Base-by-base conservation (phyloP, 2,888 invertebrate species). In the Ophioninae sp. region DNA sequence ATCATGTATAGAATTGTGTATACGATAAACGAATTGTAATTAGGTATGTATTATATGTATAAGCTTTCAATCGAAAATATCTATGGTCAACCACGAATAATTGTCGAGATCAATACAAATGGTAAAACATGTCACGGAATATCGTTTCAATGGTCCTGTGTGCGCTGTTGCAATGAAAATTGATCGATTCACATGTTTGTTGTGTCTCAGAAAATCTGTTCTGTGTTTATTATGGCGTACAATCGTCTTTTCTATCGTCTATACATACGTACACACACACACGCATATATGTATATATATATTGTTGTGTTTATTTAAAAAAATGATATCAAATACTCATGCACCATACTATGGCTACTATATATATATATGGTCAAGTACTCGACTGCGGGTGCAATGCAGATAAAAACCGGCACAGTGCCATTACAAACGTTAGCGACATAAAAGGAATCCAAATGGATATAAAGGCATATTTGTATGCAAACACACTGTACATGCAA, bases 271-370 rank as follows among this genome's bases (percentile, higher is more conserved):
- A n/a, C n/a, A n/a, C n/a, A n/a, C n/a, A n/a, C n/a, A n/a, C n/a
- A n/a, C n/a, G n/a, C n/a, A n/a, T n/a, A n/a, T 68, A 65, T 23
- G 0, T 44, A 44, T 20, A n/a, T 79, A 59, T 13, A 74, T 41
- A 61, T 67, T 21, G n/a, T 70, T 79, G 39, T 70, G 39, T n/a
- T 79, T 83, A 80, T 21, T 85, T 82, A 70, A 61, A 61, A 81
- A 77, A 79, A 83, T 80, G 67, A 78, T 84, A 83, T 79, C 68
- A 68, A 86, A 86, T 86, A 86, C 86, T 86, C 86, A 84, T 83
- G 57, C 81, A 74, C 72, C 39, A 80, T 37, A 77, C 59, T 44
- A 77, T 73, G 69, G 23, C 57, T 69, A 69, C 23, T 57, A 64
- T 64, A 76, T 76, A 61, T 75, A 69, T n/a, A 23, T 56, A 30